phyloP scores from a whole-genome alignment of 2,113 vertebrate species.

The Otis tarda region DNA sequence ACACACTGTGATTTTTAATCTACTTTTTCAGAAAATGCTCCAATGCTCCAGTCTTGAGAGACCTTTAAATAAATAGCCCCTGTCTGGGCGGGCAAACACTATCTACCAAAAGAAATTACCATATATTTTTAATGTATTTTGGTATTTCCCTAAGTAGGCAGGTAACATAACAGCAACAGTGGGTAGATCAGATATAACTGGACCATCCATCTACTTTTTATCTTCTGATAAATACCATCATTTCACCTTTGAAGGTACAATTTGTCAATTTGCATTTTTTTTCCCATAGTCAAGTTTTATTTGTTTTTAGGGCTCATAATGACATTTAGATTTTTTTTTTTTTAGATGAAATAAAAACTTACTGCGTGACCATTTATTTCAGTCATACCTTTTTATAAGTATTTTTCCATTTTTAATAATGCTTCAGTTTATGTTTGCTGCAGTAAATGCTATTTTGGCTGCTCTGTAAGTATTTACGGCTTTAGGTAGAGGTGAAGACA shows the following conservation, averaged over 20 bases:
- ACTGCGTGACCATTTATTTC: neutral
- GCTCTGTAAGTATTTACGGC: neutral
- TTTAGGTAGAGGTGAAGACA: neutral
- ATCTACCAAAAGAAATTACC: neutral
- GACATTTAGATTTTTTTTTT: neutral
- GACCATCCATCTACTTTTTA: neutral
- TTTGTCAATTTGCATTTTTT: neutral
- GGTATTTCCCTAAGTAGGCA: neutral
- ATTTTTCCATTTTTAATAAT: neutral
- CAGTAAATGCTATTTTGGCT: neutral
- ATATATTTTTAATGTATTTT: neutral
- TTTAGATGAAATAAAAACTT: neutral
- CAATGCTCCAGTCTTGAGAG: fast-evolving
- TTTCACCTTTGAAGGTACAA: neutral
- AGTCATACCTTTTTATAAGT: neutral
- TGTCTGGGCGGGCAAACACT: neutral
- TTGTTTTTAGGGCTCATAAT: neutral
- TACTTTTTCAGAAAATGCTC: neutral
- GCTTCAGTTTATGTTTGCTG: neutral
- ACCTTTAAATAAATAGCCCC: neutral
- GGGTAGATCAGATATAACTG: neutral
- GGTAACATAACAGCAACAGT: neutral
- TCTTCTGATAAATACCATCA: neutral
- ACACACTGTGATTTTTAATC: neutral
- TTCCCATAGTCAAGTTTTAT: neutral